Evolutionary conservation across 2,888 invertebrate species (phyloP).

Genomic region (Ennomos fuscantarius): DNA sequence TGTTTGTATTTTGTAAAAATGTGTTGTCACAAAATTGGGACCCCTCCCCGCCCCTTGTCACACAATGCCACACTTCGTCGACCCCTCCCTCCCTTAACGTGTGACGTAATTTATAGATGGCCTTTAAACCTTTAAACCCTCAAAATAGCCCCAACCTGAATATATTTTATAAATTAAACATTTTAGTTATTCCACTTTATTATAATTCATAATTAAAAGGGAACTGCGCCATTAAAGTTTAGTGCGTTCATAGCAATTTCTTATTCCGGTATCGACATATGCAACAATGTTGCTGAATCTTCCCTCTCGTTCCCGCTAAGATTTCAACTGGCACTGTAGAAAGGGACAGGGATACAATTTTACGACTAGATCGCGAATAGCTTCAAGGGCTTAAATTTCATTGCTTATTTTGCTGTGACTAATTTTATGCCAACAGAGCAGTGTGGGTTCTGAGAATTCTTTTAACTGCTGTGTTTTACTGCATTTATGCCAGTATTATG

Average conservation of each 20-base stretch:
- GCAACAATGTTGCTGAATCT: conserved; percentile 67
- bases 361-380: conserved; percentile 74
- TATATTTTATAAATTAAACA: neutral
- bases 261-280: conserved; percentile 68
- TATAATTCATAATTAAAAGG: conserved; percentile 37
- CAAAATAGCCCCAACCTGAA: no score
- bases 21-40: no score
- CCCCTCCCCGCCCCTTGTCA: no score
- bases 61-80: no score
- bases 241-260: conserved; percentile 58
- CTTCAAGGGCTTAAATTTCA: conserved; percentile 70
- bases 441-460: conserved; percentile 57
- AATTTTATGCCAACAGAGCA: conserved; percentile 69
- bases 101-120: no score
- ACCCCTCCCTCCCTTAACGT: no score
- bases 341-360: conserved; percentile 58
- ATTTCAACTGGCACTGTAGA: conserved; percentile 40
- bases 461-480: conserved; percentile 43
- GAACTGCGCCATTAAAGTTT: conserved; percentile 44
- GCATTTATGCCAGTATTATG: conserved; percentile 36
- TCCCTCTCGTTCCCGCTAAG: conserved; percentile 52
- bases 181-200: conserved; percentile 23
- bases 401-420: conserved; percentile 79
- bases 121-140: no score
- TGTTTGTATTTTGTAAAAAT: no score